Evolutionary conservation across 2,888 invertebrate genomes (phyloP), one percentile per base, ranked within the genome.

Genomic region (Platynereis dumerilii): DNA sequence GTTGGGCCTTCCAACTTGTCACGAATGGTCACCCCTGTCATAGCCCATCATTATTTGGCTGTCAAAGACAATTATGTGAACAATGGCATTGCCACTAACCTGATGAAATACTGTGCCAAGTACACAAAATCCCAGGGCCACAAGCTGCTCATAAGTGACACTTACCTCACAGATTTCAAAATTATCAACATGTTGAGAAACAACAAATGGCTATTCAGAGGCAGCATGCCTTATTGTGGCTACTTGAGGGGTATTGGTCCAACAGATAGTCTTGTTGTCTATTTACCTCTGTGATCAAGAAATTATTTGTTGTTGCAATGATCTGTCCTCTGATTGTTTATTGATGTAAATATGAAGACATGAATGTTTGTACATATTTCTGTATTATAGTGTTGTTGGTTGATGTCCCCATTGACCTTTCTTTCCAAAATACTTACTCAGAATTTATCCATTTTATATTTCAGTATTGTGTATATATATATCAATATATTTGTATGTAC

Each of bases 1-100:
- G 26, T 61, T 17, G 61, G 61, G n/a, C 39, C 53, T 24, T 29
- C 55, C 2, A 55, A 22, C 15, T 24, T 61, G 34, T 54, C 52
- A n/a, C 22, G 61, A 15, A 48, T 22, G n/a, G 48, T n/a, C n/a
- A 53, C 39, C 29, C 61, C 61, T 1, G 20, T 20, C 2, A 39
- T 52, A 12, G 24, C 34, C 7, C 39, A 39, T 5, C 39, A 39
- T 10, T 61, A 54, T 27, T 17, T 61, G 10, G 29, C 39, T 2
- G 55, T 61, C 12, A 39, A 61, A 12, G 10, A 39, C 28, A 54
- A 61, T 1, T 54, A 26, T 54, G 7, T 28, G 10, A 12, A 22
- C 22, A 29, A 55, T 24, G 61, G 61, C 10, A 10, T 61, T 1
- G 53, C 54, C 3, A 39, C 2, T 5, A 26, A 29, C 27, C 52